Conservation (phyloP, 1,140 invertebrate species). For the Drosophila orena region DNA sequence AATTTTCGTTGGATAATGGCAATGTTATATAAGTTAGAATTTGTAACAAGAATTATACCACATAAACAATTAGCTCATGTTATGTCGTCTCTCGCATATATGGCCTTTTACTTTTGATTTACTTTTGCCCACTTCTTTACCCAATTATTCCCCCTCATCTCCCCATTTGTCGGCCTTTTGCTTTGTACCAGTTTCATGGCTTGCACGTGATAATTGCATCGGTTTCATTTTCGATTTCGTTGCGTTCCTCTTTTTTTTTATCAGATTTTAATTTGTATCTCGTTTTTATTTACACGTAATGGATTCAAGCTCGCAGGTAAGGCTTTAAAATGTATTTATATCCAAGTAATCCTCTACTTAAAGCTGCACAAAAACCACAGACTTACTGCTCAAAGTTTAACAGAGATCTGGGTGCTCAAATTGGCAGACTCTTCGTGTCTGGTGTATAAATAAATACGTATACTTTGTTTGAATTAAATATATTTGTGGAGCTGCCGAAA, state of each 20-base stretch:
- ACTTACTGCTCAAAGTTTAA: too few relatives aligned
- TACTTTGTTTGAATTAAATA: slow-evolving; percentile 12
- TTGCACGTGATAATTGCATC: slow-evolving; percentile 82
- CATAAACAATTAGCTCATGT: slow-evolving; percentile 1
- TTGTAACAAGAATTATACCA: too few relatives aligned
- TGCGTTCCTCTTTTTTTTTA: slow-evolving; percentile 5
- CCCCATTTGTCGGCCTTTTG: slow-evolving; percentile 6
- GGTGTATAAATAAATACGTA: slow-evolving; percentile 7
- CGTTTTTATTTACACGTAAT: slow-evolving; percentile 47
- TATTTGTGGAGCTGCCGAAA: slow-evolving; percentile 24
- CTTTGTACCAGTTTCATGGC: slow-evolving; percentile 72
- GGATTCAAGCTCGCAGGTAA: slow-evolving; percentile 15
- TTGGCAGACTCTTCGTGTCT: slow-evolving; percentile 28
- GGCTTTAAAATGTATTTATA: slow-evolving; percentile 7
- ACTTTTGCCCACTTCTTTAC: not conserved
- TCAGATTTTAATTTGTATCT: slow-evolving; percentile 42
- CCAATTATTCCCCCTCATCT: not conserved
- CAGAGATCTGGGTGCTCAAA: slow-evolving; percentile 22
- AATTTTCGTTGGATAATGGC: not conserved
- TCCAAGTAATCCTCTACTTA: not conserved
- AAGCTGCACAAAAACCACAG: not conserved
- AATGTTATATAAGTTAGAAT: too few relatives aligned
- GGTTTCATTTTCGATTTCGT: slow-evolving; percentile 22
- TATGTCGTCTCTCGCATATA: slow-evolving; percentile 11
- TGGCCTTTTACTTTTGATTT: slow-evolving; percentile 39